Conservation (phyloP, 1,140 invertebrate species). For the Trypoxylus dichotomus region DNA sequence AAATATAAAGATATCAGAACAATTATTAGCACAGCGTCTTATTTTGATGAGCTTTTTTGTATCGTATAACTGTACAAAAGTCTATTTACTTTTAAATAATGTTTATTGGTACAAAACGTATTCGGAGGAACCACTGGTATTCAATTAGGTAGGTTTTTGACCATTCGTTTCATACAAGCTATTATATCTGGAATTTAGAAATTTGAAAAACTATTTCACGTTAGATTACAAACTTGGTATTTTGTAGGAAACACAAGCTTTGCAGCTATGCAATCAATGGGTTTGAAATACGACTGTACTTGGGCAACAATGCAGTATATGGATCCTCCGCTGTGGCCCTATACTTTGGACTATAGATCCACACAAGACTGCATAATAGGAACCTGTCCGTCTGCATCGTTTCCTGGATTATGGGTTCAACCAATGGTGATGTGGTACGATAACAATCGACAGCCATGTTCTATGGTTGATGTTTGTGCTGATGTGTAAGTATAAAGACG, state of each 20-base stretch:
- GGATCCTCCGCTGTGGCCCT: slow-evolving; percentile 69
- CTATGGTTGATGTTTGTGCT: slow-evolving; percentile 66
- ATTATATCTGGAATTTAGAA: no score
- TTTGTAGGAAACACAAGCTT: slow-evolving; percentile 55
- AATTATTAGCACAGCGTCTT: no score
- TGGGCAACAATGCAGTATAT: slow-evolving; percentile 63
- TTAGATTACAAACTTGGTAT: no score
- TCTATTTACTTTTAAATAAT: no score
- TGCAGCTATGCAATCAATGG: slow-evolving; percentile 55
- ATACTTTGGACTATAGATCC: slow-evolving; percentile 66
- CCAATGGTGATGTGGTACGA: slow-evolving; percentile 67
- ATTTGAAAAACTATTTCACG: no score
- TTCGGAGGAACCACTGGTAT: no score
- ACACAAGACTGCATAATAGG: slow-evolving; percentile 66
- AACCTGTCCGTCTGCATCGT: slow-evolving; percentile 64
- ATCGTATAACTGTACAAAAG: no score
- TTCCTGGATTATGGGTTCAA: slow-evolving; percentile 64
- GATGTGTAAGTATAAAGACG: slow-evolving; percentile 57
- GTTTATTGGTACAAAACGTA: no score
- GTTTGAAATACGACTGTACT: slow-evolving; percentile 64
- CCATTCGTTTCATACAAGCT: no score
- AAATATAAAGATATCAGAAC: no score
- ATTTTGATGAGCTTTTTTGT: no score
- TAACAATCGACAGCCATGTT: slow-evolving; percentile 56
- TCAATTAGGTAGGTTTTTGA: no score